Base-by-base conservation (phyloP, 2,888 invertebrate species). In the Rotaria sp. region DNA sequence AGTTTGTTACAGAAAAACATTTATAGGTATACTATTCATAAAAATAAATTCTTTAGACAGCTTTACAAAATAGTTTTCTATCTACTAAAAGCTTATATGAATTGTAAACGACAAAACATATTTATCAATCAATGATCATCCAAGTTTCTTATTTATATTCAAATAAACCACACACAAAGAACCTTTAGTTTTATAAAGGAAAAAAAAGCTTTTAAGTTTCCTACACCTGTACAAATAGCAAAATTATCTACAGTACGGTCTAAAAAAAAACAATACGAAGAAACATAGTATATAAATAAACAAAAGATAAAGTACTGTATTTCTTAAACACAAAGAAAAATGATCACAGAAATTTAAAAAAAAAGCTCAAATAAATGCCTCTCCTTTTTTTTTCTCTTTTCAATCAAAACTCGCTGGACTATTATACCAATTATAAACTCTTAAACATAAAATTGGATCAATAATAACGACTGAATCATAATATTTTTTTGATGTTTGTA, bases 361-460 rank as follows among this genome's bases (percentile, higher is more conserved):
- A 80, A 13, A 80, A 11, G 0, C 45, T 45, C 30, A 67, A 18
- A 35, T 35, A 4, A 21, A 35, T 35, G 11, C 15, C n/a, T n/a
- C n/a, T n/a, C n/a, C n/a, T n/a, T 67, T 30, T 7, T 21, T 15
- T 1, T 35, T 30, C 5, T 30, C 1, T 18, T 67, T 35, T 30
- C 10, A 80, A 45, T 80, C 80, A 45, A 80, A 80, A 45, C 7
- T 80, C 8, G 80, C 24, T 80, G 80, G 80, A 45, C 45, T 80
- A 45, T 45, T 45, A n/a, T 80, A 80, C 80, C 80, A 80, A 80
- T 80, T 41, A 45, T 80, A 80, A 45, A 80, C n/a, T 80, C n/a
- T 24, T 26, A 80, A 45, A 80, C 41, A 80, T 45, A 80, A 10
- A 15, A 80, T 80, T 26, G 80, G 80, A 80, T 80, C 80, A n/a